These are phyloP conservation scores for Colaptes auratus DNA, from an alignment of 2,113 vertebrate species.

Conservation along the genomic window DNA sequence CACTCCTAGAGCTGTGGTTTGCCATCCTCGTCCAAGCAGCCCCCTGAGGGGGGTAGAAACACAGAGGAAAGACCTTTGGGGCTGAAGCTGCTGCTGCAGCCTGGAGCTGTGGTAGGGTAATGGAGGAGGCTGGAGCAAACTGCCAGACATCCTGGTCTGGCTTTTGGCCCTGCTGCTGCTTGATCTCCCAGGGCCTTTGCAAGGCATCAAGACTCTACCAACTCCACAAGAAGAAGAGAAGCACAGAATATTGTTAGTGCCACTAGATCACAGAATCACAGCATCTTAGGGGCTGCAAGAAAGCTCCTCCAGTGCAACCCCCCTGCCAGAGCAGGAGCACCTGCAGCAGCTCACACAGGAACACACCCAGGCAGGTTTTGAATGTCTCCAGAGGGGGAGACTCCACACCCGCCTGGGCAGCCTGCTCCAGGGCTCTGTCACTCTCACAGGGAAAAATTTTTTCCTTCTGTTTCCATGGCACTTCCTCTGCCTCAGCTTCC, in stretches of 20 bases:
- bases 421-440: too few species aligned
- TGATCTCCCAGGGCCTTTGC: neutral
- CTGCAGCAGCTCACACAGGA: too few species aligned
- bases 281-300: too few species aligned
- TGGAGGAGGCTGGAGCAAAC: neutral
- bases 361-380: too few species aligned
- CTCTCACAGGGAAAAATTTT: too few species aligned
- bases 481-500: too few species aligned
- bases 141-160: neutral
- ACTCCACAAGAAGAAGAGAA: neutral
- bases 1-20: neutral
- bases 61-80: neutral
- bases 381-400: too few species aligned
- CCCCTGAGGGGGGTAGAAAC: neutral
- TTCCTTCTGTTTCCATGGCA: too few species aligned
- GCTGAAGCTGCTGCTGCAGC: neutral
- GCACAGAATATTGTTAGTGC: neutral
- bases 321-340: too few species aligned
- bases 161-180: neutral
- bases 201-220: accelerated
- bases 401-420: too few species aligned
- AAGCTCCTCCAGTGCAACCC: too few species aligned
- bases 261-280: neutral
- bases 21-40: neutral
- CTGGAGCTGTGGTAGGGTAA: neutral